phyloP scores from a whole-genome alignment of 1,140 invertebrate genomes.

The Eufriesea mexicana region DNA sequence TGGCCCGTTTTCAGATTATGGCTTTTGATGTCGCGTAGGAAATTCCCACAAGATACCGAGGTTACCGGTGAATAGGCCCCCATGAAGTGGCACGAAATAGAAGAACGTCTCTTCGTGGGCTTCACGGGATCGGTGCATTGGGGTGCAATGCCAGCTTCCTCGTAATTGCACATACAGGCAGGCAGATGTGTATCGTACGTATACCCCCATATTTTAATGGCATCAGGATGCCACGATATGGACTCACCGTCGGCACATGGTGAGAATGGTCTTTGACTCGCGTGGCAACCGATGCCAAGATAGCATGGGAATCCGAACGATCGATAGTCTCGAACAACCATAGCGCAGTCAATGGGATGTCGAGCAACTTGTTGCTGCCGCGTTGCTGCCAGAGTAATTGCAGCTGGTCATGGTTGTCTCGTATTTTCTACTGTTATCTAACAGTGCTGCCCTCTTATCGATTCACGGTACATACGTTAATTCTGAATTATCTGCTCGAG shows the following conservation, averaged over 20 bases:
- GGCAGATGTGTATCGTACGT: conserved; percentile 63
- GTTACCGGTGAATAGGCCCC: conserved; percentile 58
- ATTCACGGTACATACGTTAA: no score
- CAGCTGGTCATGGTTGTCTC: neutral
- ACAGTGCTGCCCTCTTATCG: no score
- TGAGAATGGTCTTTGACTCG: conserved; percentile 59
- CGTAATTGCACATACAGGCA: conserved; percentile 60
- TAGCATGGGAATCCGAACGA: conserved; percentile 60
- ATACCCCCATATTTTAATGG: conserved; percentile 64
- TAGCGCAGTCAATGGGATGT: neutral
- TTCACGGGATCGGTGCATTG: conserved; percentile 52
- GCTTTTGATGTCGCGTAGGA: conserved; percentile 31
- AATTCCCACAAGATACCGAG: conserved; percentile 55
- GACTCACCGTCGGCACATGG: conserved; percentile 13
- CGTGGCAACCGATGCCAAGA: conserved; percentile 37
- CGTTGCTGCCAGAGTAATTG: neutral
- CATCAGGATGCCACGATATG: conserved; percentile 28
- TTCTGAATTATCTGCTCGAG: no score
- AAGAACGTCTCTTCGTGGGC: conserved; percentile 52
- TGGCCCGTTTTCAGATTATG: neutral
- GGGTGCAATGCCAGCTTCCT: conserved; percentile 58
- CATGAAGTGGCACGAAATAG: conserved; percentile 46
- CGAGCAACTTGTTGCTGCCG: conserved; percentile 38
- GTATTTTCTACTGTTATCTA: no score
- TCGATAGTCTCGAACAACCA: conserved; percentile 42